Base-by-base conservation (phyloP, 2,888 invertebrate genomes). In the Myopa tessellatipennis region DNA sequence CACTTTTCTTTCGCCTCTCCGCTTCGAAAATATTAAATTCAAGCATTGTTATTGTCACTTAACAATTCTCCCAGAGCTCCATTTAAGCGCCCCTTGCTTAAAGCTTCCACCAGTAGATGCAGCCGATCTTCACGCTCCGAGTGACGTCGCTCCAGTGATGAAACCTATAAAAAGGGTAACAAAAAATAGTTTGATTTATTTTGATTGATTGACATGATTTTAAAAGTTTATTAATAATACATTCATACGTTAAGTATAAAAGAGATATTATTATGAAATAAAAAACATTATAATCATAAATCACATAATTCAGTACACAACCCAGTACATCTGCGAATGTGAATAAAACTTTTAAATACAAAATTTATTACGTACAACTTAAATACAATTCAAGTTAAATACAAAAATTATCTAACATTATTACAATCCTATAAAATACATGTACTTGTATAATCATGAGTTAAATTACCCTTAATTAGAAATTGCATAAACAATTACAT, bases 81-180 rank as follows among this genome's bases (percentile, higher is more conserved):
- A 78, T 88, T 89, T 14, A 89, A 81, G 34, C 89, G 85, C 61
- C 89, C 89, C 81, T 89, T 89, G 82, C 89, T 89, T n/a, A 89
- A 83, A 38, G 89, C 89, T 79, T 89, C 89, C 38, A 89, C 89
- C 50, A 89, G 83, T 86, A 89, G 86, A 76, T 89, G 89, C 69
- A 89, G 83, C 12, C 89, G 87, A 78, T 90, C 88, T 83, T 90
- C 89, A 45, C 89, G 89, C 83, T 90, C 89, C 69, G 88, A 87
- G 78, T 90, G 89, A 4, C 89, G 86, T 10, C 89, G 85, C 82
- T 90, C 89, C 80, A 90, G 81, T 52, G 89, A 86, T 81, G 89
- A 87, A 73, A 90, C 89, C 89, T 90, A 76, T n/a, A 79, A 74
- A 58, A 58, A 38, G 4, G 34, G 55, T n/a, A 55, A 45, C 45